A percentile compares a stretch with the other conserved stretches of the same genome.
These are phyloP conservation scores for Lophotriccus pileatus DNA, from an alignment of 2,797 vertebrate species.

Conservation along the genomic window DNA sequence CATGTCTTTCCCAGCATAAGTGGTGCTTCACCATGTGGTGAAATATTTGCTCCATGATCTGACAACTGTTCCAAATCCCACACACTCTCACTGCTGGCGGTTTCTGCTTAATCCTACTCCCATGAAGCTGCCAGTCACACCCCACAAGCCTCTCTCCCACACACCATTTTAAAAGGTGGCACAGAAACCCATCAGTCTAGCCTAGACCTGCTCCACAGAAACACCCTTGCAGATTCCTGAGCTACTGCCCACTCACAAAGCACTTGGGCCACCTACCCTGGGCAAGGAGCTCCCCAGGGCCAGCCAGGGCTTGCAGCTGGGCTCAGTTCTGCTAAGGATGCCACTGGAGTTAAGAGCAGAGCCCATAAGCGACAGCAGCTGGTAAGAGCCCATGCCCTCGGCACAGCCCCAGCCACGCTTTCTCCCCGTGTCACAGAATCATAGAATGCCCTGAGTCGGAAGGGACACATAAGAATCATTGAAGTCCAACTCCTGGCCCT, in stretches of 20 bases:
- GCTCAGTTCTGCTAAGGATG: background rate
- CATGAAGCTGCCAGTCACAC: too few species aligned
- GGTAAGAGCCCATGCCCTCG: background rate
- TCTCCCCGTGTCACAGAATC: background rate
- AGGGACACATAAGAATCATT: background rate
- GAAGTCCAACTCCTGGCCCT: background rate
- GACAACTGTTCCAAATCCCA: background rate
- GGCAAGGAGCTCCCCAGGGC: background rate
- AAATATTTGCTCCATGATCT: fast-evolving
- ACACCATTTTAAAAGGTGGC: background rate
- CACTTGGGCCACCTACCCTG: background rate
- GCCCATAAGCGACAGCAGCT: fast-evolving
- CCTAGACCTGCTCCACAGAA: background rate
- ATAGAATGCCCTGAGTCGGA: background rate
- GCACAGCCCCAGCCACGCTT: fast-evolving
- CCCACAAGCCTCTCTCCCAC: background rate
- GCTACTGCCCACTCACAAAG: background rate
- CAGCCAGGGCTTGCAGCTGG: background rate
- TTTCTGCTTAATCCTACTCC: too few species aligned
- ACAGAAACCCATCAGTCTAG: background rate
- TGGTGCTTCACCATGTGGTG: fast-evolving
- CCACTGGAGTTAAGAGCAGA: too few species aligned
- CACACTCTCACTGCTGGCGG: background rate
- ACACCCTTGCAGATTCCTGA: background rate
- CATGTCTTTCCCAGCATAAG: fast-evolving